Evolutionary conservation across 2,113 vertebrate genomes (phyloP), one percentile per base, ranked within the genome.

Genomic region (Phasianus colchicus): DNA sequence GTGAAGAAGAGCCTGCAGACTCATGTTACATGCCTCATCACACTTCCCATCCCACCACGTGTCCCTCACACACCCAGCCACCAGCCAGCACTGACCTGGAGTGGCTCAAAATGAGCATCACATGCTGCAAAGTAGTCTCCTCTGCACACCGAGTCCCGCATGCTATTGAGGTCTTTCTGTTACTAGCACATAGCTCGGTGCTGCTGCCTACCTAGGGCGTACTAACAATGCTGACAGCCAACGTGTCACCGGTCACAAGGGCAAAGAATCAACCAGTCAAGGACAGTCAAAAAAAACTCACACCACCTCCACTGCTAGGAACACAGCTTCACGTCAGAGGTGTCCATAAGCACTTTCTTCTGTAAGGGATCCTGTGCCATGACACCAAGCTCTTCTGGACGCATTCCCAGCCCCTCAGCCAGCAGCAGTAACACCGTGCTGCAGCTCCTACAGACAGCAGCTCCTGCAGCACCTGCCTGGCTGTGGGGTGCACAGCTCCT

Each of bases 271-370:
- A 29, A n/a, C 1, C 27, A 11, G 19, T 34, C 32, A 52, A 87
- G 38, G 29, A 73, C 29, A 52, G 48, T 29, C 32, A 74, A n/a
- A 52, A 50, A 50, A 36, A 61, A 30, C 27, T 17, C 69, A 38
- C 32, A 25, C 2, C n/a, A 0, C n/a, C 25, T 73, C 60, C 10
- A 34, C 12, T 43, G 5, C n/a, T 38, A 36, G 63, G 34, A 74
- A 50, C 12, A 43, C 11, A 19, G 43, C 21, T 40, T 42, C 69
- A 27, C 24, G 55, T 55, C 21, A 14, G 3, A 55, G 40, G 21
- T 34, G 11, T 22, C 50, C 0, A 0, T 12, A 34, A 58, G 38
- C 15, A 52, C 57, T 17, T 40, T 8, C 15, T 36, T 58, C 57
- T 50, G 19, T 19, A 32, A 80, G 43, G n/a, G 54, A 32, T 32